Base-by-base conservation (phyloP, 2,888 invertebrate species). In the Seira musarum region DNA sequence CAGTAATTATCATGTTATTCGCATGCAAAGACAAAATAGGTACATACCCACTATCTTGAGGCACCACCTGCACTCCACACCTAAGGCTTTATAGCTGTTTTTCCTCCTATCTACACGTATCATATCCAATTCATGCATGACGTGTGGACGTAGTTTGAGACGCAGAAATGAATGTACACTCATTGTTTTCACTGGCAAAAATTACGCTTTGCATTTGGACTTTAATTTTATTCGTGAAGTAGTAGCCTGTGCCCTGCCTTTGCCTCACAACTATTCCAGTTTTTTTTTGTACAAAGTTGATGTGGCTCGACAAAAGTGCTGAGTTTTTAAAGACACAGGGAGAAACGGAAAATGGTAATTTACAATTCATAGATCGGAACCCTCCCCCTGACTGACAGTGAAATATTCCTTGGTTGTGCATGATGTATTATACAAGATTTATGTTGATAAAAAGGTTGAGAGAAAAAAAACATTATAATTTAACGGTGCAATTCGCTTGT, bases 1-100 rank as follows among this genome's bases (percentile, higher is more conserved):
- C 79, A 72, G 79, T 79, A 79, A 79, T 79, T 79, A 79, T 79
- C 73, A 79, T 79, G 79, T 79, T 79, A 79, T 79, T 79, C 73
- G 72, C 67, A 79, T 79, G 79, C 79, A 79, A 79, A 79, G 79
- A 79, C 79, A 78, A 63, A 17, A n/a, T n/a, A n/a, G 10, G n/a
- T 79, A 73, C 72, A 72, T 66, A 70, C 13, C 6, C 13, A 8
- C 40, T 40, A 57, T 78, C 78, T 67, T 30, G 49, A 67, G 66
- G 30, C 49, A 71, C 57, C 73, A 79, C 79, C 79, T 79, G 79
- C 64, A 73, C 73, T 68, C 72, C 46, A 68, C 79, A 73, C 73
- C 79, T 79, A 21, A 8, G 30, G 24, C 40, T 78, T 24, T 15
- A 53, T 53, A n/a, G 22, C 15, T 30, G 17, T 63, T 21, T 3